Percentiles rank a stretch among this genome's conserved stretches.
These are phyloP conservation scores for Deilephila porcellus DNA, from an alignment of 2,888 invertebrate genomes.

Conservation along the genomic window DNA sequence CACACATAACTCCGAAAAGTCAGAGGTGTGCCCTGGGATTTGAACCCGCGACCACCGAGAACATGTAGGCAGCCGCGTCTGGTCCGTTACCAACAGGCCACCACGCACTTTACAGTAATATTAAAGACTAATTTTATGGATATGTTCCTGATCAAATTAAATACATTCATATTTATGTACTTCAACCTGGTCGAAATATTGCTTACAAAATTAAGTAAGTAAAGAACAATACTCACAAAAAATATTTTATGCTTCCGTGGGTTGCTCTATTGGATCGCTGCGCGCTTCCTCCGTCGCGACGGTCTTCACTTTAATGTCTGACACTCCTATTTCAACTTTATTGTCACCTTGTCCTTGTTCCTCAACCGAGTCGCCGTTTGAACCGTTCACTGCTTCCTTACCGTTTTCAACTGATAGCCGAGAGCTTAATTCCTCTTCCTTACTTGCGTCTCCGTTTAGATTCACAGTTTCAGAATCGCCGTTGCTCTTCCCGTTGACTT, in stretches of 20 bases:
- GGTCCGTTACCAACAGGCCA: too few relatives aligned
- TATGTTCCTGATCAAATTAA: too few relatives aligned
- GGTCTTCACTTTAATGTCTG: constrained; percentile 85
- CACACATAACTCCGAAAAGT: too few relatives aligned
- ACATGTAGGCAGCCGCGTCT: too few relatives aligned
- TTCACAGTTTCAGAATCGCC: constrained; percentile 58
- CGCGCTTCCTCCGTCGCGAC: constrained; percentile 78
- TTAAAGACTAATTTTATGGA: too few relatives aligned
- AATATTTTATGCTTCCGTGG: constrained; percentile 80
- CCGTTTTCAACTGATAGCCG: constrained; percentile 71
- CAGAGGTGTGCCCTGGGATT: too few relatives aligned
- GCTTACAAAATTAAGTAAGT: constrained; percentile 29
- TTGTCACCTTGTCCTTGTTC: constrained; percentile 73
- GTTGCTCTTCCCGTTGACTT: constrained; percentile 73
- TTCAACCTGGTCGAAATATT: too few relatives aligned
- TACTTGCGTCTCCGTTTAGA: constrained; percentile 67
- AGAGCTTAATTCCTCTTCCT: constrained; percentile 66
- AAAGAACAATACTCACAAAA: constrained; percentile 57
- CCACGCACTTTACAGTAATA: too few relatives aligned
- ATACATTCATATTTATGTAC: too few relatives aligned
- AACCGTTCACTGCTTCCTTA: constrained; percentile 60
- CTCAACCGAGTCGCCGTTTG: constrained; percentile 57
- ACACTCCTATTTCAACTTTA: constrained; percentile 59
- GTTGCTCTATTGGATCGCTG: constrained; percentile 77
- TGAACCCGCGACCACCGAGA: too few relatives aligned